Conservation (phyloP, 2,888 invertebrate genomes). For the Tenthredo notha region DNA sequence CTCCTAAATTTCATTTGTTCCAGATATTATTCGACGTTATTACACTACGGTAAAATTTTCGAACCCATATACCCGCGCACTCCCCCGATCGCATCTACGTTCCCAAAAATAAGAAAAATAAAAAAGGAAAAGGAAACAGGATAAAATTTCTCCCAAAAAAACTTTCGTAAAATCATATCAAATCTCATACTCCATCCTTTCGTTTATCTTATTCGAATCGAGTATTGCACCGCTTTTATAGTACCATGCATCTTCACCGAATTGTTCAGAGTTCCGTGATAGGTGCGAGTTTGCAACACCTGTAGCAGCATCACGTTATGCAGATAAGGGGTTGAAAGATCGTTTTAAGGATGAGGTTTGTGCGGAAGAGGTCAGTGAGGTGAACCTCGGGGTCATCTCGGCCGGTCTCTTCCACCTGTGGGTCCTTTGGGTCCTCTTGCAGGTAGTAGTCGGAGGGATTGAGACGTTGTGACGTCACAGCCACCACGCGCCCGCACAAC, state of each 20-base stretch:
- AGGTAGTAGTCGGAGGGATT: conserved; percentile 71
- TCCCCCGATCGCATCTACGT: neutral
- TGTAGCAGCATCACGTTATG: conserved; percentile 71
- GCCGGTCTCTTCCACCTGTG: conserved; percentile 57
- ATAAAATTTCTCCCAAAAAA: neutral
- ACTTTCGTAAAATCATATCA: neutral
- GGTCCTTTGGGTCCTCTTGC: conserved; percentile 60
- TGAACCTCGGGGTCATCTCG: conserved; percentile 64
- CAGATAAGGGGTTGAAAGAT: conserved; percentile 73
- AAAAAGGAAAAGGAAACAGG: neutral
- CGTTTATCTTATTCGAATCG: conserved; percentile 53
- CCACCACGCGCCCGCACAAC: conserved; percentile 64
- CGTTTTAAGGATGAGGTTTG: conserved; percentile 25
- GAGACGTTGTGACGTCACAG: conserved; percentile 70
- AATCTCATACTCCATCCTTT: too few relatives aligned
- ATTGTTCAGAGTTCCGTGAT: conserved; percentile 55
- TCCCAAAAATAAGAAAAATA: neutral
- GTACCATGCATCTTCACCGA: conserved; percentile 56
- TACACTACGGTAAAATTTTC: conserved; percentile 30
- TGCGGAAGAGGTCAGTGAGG: conserved; percentile 60
- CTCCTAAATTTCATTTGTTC: conserved; percentile 71
- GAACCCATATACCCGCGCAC: neutral
- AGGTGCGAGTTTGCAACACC: conserved; percentile 73
- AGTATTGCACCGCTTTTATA: conserved; percentile 58
- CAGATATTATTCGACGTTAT: conserved; percentile 75